Evolutionary conservation across 2,888 invertebrate species (phyloP), one percentile per base, ranked within the genome.

Genomic region (Sialis lutaria): DNA sequence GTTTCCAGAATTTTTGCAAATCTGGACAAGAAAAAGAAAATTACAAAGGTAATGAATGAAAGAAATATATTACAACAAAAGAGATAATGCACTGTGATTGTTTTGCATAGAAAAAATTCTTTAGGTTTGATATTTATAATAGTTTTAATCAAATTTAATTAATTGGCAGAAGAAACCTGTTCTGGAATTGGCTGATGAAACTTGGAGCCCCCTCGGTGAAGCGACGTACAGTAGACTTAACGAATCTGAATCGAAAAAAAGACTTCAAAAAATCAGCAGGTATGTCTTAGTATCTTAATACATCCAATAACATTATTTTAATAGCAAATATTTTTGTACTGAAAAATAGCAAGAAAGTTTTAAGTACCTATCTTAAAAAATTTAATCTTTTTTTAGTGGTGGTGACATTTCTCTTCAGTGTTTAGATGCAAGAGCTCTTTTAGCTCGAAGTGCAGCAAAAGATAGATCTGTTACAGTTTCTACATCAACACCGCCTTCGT

Each of bases 401-500:
- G 55, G 63, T 55, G 75, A 76, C 51, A 73, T 74, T 48, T 73
- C 74, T 44, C 58, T 77, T 39, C 77, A 77, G 62, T 72, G 71
- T 56, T 63, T 77, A 45, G 76, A 77, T 59, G 75, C 73, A 39
- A 62, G 66, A 55, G 71, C 66, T 51, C 62, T 72, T 6, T 51
- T 67, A 50, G 58, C 59, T 45, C 56, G 60, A 48, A 47, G 42
- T n/a, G 48, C 10, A 30, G 42, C 10, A 31, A 10, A 32, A 47
- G 42, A 47, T 6, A 30, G 40, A 6, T 47, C 47, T 7, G 13
- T 37, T 9, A 40, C 54, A 33, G 65, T 64, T 9, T 57, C 60
- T 30, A 59, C 69, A 40, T 73, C 73, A 37, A 78, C 79, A 32
- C 73, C 78, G 33, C 74, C 72, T n/a, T 78, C 77, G 55, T 79